Evolutionary conservation across 1,140 invertebrate genomes (phyloP), one percentile per base, ranked within the genome.

Genomic region (Papilio glaucus): DNA sequence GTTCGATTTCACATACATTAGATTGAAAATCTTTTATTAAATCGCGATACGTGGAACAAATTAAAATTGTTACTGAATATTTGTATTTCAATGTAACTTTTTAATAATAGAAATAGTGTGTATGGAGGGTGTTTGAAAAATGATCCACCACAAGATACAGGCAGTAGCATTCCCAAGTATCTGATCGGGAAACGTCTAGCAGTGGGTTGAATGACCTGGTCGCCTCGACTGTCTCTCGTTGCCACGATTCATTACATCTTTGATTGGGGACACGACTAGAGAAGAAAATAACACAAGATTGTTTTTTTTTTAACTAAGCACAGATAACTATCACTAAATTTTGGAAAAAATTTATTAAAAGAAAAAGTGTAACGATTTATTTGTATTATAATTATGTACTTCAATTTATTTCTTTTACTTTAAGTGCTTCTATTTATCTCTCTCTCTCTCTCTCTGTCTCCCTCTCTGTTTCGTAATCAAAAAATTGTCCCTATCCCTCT

Each of bases 201-300:
- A 57, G 69, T 60, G 71, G 76, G 83, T 76, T 85, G 80, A 74
- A 72, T 60, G 83, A 81, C 69, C 79, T 75, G 75, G 42, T 49
- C 67, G 82, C 81, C 83, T 76, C 71, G 72, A 26, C 72, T 62
- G 72, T 78, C 79, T 77, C 81, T 78, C 77, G 78, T 84, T 87
- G 81, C 81, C 79, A 81, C 81, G 74, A 86, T 85, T 85, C 82
- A 85, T 82, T 82, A 84, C 80, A 81, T 78, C 71, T 79, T 69
- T 73, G 75, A 81, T 83, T 80, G 77, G 79, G 80, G 79, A 79
- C 82, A 72, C 74, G 67, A 72, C 71, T 77, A 73, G 77, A 73
- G 72, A 49, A 68, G 33, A 39, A 37, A 53, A 69, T 24, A 57
- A 57, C 21, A 24, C 18, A 9, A 53, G 8, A 4, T 13, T 13